Evolutionary conservation across 2,113 vertebrate species (phyloP).

Genomic region (Nibea albiflora): DNA sequence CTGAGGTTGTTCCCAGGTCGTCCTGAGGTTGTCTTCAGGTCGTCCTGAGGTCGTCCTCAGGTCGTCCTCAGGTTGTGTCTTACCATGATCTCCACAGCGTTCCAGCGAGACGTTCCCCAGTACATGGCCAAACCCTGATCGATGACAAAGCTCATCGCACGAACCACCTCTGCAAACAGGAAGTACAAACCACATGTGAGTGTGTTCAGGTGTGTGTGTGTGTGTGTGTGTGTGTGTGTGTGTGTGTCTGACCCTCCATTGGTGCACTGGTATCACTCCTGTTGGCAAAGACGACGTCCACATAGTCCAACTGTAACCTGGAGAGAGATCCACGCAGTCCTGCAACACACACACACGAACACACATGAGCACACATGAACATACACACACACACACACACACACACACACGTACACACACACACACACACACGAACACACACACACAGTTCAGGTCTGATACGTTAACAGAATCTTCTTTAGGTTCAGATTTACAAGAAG

Average conservation of each 20-base stretch:
- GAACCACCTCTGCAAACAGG: constrained; percentile 84
- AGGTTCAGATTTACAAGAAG: too few relatives aligned
- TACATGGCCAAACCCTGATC: constrained; percentile 98
- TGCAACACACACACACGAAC: constrained; percentile 30
- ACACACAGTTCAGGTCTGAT: too few relatives aligned
- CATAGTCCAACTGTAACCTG: constrained; percentile 87
- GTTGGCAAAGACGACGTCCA: constrained; percentile 88
- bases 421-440: too few relatives aligned
- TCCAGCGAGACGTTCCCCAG: constrained; percentile 98
- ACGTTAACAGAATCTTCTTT: too few relatives aligned
- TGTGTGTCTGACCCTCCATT: constrained; percentile 84
- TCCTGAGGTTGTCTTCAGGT: neutral
- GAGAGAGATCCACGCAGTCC: constrained; percentile 86
- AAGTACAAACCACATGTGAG: too few relatives aligned
- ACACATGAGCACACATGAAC: neutral
- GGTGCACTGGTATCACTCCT: constrained; percentile 85
- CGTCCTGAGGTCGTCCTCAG: too few relatives aligned
- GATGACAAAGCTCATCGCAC: constrained; percentile 92
- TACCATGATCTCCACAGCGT: constrained; percentile 97
- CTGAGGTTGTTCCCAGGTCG: neutral
- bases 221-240: neutral
- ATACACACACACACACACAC: too few relatives aligned
- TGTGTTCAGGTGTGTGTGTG: neutral
- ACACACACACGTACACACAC: neutral
- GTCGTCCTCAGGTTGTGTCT: too few relatives aligned